A percentile compares a stretch with the other conserved stretches of the same genome.
phyloP scores from a whole-genome alignment of 1,140 invertebrate species.

The Drosophila rufa region DNA sequence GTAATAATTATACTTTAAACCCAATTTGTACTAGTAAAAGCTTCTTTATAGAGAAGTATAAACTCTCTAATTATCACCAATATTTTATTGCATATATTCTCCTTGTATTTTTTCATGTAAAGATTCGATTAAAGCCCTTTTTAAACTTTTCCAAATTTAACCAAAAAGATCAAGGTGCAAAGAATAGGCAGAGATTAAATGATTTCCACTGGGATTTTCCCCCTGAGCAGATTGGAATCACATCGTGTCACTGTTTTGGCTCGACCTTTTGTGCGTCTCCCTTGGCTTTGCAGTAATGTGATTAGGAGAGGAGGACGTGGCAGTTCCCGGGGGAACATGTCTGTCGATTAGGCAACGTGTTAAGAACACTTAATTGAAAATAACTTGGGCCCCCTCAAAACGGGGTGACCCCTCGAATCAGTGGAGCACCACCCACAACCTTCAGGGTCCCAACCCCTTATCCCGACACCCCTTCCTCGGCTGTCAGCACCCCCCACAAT shows the following conservation, averaged over 20 bases:
- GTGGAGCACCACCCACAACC: background rate
- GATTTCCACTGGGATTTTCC: conserved; percentile 7
- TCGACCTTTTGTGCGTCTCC: conserved; percentile 43
- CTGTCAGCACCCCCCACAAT: conserved; percentile 31
- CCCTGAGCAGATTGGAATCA: conserved; percentile 20
- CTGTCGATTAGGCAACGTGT: conserved; percentile 51
- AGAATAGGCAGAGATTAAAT: background rate
- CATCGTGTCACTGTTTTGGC: conserved; percentile 34
- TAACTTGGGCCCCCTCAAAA: conserved; percentile 38
- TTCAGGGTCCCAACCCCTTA: too few relatives aligned
- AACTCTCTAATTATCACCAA: background rate
- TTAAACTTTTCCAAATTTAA: background rate
- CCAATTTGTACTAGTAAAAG: too few relatives aligned
- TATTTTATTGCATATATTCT: background rate
- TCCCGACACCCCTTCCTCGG: background rate
- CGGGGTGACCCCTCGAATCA: conserved; percentile 22
- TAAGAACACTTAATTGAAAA: conserved; percentile 61
- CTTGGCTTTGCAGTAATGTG: conserved; percentile 41
- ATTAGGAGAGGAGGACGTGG: conserved; percentile 31
- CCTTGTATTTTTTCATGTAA: background rate
- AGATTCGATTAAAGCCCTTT: background rate
- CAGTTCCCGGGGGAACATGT: conserved; percentile 35
- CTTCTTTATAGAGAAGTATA: too few relatives aligned
- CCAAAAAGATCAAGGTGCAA: background rate
- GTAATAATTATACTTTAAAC: too few relatives aligned